Base-by-base conservation (phyloP, 2,888 invertebrate species). In the Leucophora obtusa region DNA sequence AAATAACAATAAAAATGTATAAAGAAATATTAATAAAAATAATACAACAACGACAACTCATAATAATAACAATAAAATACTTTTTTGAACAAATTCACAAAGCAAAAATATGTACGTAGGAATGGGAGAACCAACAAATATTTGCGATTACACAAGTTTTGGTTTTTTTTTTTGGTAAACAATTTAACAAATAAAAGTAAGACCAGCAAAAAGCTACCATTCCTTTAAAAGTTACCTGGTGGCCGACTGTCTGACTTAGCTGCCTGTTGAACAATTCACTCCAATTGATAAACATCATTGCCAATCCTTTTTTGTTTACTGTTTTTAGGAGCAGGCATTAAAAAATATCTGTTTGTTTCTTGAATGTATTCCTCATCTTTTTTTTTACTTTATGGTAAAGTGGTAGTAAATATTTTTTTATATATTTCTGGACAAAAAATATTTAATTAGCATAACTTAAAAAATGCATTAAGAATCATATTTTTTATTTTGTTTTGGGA, bases 221-320 rank as follows among this genome's bases (percentile, higher is more conserved):
- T 56, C 77, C 77, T 62, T 60, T 17, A 60, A 47, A n/a, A 24
- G 75, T 53, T 69, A 59, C 59, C 54, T 77, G 66, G 71, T 78
- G 77, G 72, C 77, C 71, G 38, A 60, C 66, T 66, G 53, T 17
- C 53, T 53, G 65, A 38, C 58, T 58, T 62, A 14, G 28, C 69
- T 76, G 47, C 11, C 17, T 66, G 35, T 53, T 60, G 66, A 56
- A 70, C 81, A 81, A 74, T 81, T 81, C 81, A 81, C 81, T 81
- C 81, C 81, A 81, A 77, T 81, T 81, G 81, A 81, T 81, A 77
- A 81, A 70, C 81, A 81, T 81, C 81, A 70, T 56, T 17, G 77
- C 81, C 81, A 81, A 81, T 77, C 81, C 81, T 81, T 81, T 77
- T 81, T 81, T 74, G 77, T 77, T 71, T 65, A 81, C 81, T 62